A percentile compares a stretch with the other conserved stretches of the same genome.
These are phyloP conservation scores for Macrophya annulata DNA, from an alignment of 2,888 invertebrate species.

Conservation along the genomic window DNA sequence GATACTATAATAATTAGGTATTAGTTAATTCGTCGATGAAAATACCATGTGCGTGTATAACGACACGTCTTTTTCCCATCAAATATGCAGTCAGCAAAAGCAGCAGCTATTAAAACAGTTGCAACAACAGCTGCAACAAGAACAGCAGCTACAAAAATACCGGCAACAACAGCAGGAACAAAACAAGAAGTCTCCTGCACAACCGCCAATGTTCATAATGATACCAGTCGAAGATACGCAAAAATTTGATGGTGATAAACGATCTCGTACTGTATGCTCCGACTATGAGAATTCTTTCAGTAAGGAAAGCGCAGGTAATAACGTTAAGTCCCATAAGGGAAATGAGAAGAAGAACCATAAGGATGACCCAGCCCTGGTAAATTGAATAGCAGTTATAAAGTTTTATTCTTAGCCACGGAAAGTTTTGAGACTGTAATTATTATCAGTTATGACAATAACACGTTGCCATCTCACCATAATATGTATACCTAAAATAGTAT, in stretches of 20 bases:
- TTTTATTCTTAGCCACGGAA: not conserved
- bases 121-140: slow-evolving; percentile 36
- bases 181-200: slow-evolving; percentile 25
- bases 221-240: slow-evolving; percentile 63
- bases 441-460: not conserved
- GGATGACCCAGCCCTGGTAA: slow-evolving; percentile 31
- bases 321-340: not conserved
- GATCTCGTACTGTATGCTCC: not conserved
- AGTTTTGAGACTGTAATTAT: not conserved
- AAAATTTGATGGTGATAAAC: slow-evolving; percentile 37
- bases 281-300: slow-evolving; percentile 6
- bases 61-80: not conserved
- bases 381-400: not conserved
- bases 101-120: slow-evolving; percentile 45
- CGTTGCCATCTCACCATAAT: not conserved
- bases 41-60: not conserved
- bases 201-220: slow-evolving; percentile 65
- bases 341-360: slow-evolving; percentile 13
- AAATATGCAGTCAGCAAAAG: slow-evolving; percentile 44
- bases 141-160: slow-evolving; percentile 32
- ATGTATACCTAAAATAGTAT: not conserved
- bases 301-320: slow-evolving; percentile 22
- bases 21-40: not conserved
- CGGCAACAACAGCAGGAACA: slow-evolving; percentile 50
- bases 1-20: not conserved